phyloP scores from a whole-genome alignment of 2,888 invertebrate genomes.

The Limnephilus lunatus region DNA sequence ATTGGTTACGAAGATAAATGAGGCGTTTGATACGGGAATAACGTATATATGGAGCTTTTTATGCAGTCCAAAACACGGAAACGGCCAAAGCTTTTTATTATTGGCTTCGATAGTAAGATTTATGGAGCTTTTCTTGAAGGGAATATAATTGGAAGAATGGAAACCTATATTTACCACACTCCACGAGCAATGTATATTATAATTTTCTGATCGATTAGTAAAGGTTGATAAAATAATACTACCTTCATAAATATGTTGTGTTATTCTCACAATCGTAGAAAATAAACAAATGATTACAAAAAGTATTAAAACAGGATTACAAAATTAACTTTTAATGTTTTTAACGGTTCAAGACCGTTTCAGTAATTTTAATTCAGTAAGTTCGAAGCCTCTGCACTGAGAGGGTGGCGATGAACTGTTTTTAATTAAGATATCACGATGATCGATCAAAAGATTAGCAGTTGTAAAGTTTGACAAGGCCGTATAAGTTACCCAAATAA shows the following conservation, averaged over 20 bases:
- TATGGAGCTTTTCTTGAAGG: conserved; percentile 59
- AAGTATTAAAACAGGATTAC: background rate
- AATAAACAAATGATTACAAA: background rate
- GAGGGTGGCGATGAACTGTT: background rate
- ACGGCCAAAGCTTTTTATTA: conserved; percentile 61
- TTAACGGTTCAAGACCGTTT: background rate
- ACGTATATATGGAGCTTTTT: conserved; percentile 63
- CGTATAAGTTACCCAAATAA: conserved; percentile 26
- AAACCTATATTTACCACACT: background rate
- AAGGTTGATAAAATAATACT: background rate
- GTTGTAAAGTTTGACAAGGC: conserved; percentile 10
- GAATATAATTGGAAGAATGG: conserved; percentile 50
- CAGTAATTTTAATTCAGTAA: background rate
- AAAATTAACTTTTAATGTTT: background rate
- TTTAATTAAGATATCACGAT: background rate
- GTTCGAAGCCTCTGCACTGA: background rate
- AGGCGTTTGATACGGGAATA: conserved; percentile 64
- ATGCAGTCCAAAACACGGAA: conserved; percentile 62
- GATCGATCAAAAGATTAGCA: background rate
- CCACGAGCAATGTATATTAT: background rate
- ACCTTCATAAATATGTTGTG: background rate
- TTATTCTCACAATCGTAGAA: background rate
- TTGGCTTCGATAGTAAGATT: conserved; percentile 64
- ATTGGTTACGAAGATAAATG: conserved; percentile 66
- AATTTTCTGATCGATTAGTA: background rate